phyloP scores from a whole-genome alignment of 2,888 invertebrate species.

The Patella depressa region DNA sequence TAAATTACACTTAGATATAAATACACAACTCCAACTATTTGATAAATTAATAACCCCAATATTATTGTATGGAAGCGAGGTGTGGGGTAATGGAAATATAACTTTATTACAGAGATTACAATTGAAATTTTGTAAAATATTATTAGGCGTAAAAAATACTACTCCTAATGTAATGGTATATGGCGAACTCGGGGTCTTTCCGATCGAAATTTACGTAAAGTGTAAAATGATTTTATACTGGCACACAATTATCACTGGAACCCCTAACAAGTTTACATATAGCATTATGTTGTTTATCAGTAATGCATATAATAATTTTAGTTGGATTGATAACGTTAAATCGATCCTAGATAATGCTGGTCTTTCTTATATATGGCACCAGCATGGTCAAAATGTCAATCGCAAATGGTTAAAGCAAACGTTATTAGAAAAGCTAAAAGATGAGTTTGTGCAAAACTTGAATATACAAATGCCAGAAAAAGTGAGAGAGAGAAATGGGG shows the following conservation, averaged over 20 bases:
- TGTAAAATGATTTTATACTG: not conserved
- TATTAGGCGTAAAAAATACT: too few species aligned
- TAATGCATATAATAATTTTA: too few species aligned
- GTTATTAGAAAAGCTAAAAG: not conserved
- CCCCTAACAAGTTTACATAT: too few species aligned
- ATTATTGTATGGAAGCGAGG: conserved; percentile 18
- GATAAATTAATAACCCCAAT: conserved; percentile 2
- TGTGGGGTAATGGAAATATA: conserved; percentile 17
- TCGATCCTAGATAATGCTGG: not conserved
- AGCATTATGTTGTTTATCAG: too few species aligned
- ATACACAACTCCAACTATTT: conserved; percentile 15
- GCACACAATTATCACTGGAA: not conserved
- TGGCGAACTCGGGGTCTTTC: not conserved
- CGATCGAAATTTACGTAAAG: not conserved
- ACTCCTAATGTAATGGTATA: not conserved
- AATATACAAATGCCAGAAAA: too few species aligned
- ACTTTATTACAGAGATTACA: conserved; percentile 15
- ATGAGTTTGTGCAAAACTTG: not conserved
- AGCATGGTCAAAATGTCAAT: not conserved
- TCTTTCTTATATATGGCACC: not conserved
- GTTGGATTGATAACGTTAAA: too few species aligned
- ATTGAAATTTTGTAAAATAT: too few species aligned
- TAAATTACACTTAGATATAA: conserved; percentile 13
- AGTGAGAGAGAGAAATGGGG: too few species aligned
- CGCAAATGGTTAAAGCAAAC: not conserved